Base-by-base conservation (phyloP, 2,888 invertebrate species). In the Drosophila mimetica region DNA sequence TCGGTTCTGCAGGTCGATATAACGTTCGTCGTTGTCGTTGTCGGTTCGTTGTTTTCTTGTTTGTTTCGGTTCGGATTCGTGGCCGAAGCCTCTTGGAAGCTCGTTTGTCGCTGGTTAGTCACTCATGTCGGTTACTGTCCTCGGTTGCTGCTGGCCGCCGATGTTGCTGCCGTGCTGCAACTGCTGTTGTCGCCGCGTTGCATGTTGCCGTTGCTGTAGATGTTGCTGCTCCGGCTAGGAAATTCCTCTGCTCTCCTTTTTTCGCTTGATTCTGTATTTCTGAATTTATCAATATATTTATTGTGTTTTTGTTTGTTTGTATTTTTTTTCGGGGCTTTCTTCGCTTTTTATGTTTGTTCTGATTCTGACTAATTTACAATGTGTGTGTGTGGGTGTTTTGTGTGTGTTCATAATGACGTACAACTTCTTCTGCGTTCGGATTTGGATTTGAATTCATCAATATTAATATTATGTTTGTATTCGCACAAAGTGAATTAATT, bases 331-430 rank as follows among this genome's bases (percentile, higher is more conserved):
- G 20, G 59, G 22, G 59, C 58, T 39, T 46, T 60, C 51, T 37
- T 34, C 57, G 63, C 42, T 66, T 76, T 18, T 37, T 37, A n/a
- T 36, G n/a, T 16, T 58, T 46, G 60, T 76, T 75, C 75, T 73
- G 75, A 76, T 71, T 76, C 77, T 84, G 86, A 86, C 85, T 86
- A 85, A 85, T 85, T 84, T 84, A 84, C 84, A 84, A 84, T 79
- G 79, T 81, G 86, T 88, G 75, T 87, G 76, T 86, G 86, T 89
- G 61, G 41, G 58, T 60, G 60, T 44, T 60, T 44, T 50, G 20
- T 83, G 76, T 81, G 77, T 88, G 84, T 89, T 89, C 88, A 83
- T 88, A 87, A 88, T 88, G 89, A 88, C 89, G 89, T 88, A 89
- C 89, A 89, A 89, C 89, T 89, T 89, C 89, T 83, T 83, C 86